A percentile compares a stretch with the other conserved stretches of the same genome.
These are phyloP conservation scores for Parnassius smintheus DNA, from an alignment of 2,888 invertebrate species.

Conservation along the genomic window DNA sequence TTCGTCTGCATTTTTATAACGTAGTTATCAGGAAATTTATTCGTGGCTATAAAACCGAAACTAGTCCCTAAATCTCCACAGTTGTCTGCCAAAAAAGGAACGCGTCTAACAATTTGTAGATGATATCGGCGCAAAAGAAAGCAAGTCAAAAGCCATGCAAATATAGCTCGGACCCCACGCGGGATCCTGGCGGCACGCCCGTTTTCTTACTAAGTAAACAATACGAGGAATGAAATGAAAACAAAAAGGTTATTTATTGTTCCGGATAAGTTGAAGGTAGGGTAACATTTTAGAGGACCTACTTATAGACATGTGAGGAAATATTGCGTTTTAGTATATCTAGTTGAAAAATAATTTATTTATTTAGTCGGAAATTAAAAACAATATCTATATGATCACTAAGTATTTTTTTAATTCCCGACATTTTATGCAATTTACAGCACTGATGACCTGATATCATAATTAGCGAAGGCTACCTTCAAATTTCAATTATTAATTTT, in stretches of 20 bases:
- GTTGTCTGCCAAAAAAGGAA: conserved; percentile 14
- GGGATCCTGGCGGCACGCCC: conserved; percentile 28
- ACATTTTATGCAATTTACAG: no score
- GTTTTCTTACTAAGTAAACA: conserved; percentile 47
- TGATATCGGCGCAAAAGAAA: conserved; percentile 8
- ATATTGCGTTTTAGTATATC: background rate
- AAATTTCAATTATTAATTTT: no score
- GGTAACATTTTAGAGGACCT: conserved; percentile 4
- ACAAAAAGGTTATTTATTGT: conserved; percentile 45
- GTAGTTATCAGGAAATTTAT: background rate
- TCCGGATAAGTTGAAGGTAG: conserved; percentile 45
- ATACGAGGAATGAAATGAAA: conserved; percentile 38
- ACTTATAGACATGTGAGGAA: background rate
- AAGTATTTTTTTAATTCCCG: no score
- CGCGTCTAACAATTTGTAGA: conserved; percentile 16
- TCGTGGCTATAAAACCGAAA: background rate
- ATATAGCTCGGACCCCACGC: conserved; percentile 43
- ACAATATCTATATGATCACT: no score
- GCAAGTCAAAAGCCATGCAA: conserved; percentile 40
- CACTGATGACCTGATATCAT: no score
- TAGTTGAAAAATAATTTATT: no score
- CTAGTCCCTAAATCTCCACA: background rate
- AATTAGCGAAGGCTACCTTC: no score
- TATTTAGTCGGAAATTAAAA: no score
- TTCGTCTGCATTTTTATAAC: no score